Percentiles rank a stretch among this genome's conserved stretches.
phyloP scores from a whole-genome alignment of 2,797 vertebrate species.

The Ciconia nigra region DNA sequence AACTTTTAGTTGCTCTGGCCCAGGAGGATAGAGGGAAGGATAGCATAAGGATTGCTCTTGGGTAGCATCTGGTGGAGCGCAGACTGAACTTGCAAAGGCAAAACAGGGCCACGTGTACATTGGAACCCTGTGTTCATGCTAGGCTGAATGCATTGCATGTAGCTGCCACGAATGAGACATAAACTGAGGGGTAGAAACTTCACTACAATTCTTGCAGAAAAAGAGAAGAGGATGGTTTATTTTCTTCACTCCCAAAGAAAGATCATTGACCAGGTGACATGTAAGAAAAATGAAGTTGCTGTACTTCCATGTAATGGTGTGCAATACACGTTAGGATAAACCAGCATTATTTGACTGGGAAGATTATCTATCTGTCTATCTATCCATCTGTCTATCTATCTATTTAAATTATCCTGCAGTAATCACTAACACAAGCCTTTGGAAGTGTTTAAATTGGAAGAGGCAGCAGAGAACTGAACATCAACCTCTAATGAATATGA shows the following conservation, averaged over 20 bases:
- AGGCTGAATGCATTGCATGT: background rate
- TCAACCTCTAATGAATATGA: background rate
- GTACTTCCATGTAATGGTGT: background rate
- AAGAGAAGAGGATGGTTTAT: background rate
- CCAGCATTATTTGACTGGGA: background rate
- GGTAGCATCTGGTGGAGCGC: background rate
- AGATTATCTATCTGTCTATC: background rate
- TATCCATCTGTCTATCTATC: background rate
- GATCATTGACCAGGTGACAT: background rate
- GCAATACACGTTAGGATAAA: background rate
- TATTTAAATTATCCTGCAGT: background rate
- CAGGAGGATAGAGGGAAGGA: background rate
- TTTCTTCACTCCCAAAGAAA: background rate
- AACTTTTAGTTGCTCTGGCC: background rate
- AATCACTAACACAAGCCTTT: background rate
- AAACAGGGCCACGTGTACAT: rapidly evolving
- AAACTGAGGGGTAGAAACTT: background rate
- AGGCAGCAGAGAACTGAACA: background rate
- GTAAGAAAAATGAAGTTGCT: background rate
- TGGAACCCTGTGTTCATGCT: background rate
- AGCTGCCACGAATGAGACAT: background rate
- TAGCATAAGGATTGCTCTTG: background rate
- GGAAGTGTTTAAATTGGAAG: background rate
- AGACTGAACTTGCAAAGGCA: background rate
- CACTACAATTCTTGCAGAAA: background rate